Conservation (phyloP, 2,113 vertebrate genomes). For the Aspiorhynchus laticeps region DNA sequence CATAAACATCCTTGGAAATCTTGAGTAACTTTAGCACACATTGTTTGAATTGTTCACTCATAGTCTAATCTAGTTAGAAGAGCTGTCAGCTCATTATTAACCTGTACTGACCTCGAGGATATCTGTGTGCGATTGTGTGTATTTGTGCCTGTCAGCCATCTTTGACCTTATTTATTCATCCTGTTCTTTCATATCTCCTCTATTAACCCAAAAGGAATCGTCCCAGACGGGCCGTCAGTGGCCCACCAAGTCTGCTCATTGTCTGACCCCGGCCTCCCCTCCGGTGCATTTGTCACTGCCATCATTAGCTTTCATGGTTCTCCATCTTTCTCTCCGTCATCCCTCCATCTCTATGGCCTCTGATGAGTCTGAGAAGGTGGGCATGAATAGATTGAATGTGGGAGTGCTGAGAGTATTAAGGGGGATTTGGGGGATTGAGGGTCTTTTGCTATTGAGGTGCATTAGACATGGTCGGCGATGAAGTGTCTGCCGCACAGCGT, state of each 20-base stretch:
- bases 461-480: constrained; percentile 46
- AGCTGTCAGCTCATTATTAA: not conserved
- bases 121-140: not conserved
- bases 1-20: not conserved
- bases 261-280: constrained; percentile 16
- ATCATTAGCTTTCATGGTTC: constrained; percentile 41
- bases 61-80: constrained; percentile 9
- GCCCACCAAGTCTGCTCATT: constrained; percentile 41
- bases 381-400: constrained; percentile 40
- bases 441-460: constrained; percentile 40
- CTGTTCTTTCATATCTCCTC: constrained; percentile 17
- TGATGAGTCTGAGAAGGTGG: constrained; percentile 31
- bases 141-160: constrained; percentile 13
- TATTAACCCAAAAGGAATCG: constrained; percentile 35
- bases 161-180: constrained; percentile 44
- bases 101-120: not conserved
- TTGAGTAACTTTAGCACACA: not conserved
- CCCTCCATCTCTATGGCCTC: constrained; percentile 30
- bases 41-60: not conserved
- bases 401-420: constrained; percentile 34
- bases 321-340: constrained; percentile 33
- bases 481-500: constrained; percentile 25
- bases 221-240: constrained; percentile 39
- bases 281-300: constrained; percentile 40
- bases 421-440: constrained; percentile 44